Evolutionary conservation across 2,888 invertebrate genomes (phyloP).

Genomic region (Hesperia comma): DNA sequence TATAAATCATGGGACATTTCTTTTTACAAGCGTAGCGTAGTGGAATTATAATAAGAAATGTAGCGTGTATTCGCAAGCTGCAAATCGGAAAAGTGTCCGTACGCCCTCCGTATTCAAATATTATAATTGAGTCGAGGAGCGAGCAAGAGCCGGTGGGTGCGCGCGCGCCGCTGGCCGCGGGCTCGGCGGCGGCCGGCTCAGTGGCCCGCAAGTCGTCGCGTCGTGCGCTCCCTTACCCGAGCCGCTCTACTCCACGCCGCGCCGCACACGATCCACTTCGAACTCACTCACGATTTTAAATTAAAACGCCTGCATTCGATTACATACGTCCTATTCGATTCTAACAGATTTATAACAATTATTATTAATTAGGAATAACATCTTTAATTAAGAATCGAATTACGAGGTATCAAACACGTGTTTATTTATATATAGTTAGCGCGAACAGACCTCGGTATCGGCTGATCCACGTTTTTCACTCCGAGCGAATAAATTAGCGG

Average conservation of each 20-base stretch:
- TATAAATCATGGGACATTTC: slow-evolving; percentile 4
- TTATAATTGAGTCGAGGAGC: slow-evolving; percentile 73
- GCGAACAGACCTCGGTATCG: slow-evolving; percentile 69
- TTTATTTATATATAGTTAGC: slow-evolving; percentile 73
- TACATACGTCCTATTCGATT: slow-evolving; percentile 26
- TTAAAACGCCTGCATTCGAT: slow-evolving; percentile 21
- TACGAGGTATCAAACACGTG: slow-evolving; percentile 70
- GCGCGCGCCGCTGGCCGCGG: slow-evolving; percentile 65
- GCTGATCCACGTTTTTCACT: slow-evolving; percentile 74
- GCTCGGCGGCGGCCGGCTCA: slow-evolving; percentile 66
- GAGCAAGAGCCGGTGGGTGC: slow-evolving; percentile 51
- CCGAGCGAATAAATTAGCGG: slow-evolving; percentile 73
- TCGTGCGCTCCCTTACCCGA: slow-evolving; percentile 70
- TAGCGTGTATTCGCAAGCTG: slow-evolving; percentile 39
- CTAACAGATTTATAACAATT: slow-evolving; percentile 36
- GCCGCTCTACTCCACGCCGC: slow-evolving; percentile 58
- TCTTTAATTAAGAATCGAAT: slow-evolving; percentile 51
- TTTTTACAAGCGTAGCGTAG: not conserved
- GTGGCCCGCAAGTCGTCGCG: slow-evolving; percentile 78
- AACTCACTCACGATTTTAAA: slow-evolving; percentile 59
- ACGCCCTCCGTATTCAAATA: slow-evolving; percentile 61
- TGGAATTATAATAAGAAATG: slow-evolving; percentile 19
- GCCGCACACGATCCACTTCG: slow-evolving; percentile 63
- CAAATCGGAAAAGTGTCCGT: slow-evolving; percentile 64
- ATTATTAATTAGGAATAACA: slow-evolving; percentile 38